Conservation (phyloP, 2,888 invertebrate genomes). For the Smittia aterrima region DNA sequence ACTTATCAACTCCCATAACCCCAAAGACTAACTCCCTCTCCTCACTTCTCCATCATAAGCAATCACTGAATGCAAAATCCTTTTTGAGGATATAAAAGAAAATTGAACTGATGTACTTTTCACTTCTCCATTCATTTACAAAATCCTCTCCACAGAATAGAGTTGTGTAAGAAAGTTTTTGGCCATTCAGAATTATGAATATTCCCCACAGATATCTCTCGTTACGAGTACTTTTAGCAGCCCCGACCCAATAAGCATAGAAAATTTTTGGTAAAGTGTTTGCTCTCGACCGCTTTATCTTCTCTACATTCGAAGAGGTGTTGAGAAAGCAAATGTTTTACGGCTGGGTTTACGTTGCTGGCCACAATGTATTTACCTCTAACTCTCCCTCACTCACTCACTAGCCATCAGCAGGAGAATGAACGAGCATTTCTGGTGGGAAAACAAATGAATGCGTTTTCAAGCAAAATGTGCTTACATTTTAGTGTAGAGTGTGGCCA, state of each 20-base stretch:
- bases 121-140: not conserved
- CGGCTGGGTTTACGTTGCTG: too few relatives aligned
- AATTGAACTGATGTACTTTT: slow-evolving; percentile 7
- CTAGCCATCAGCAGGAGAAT: not conserved
- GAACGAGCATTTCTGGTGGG: not conserved
- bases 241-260: too few relatives aligned
- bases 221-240: not conserved
- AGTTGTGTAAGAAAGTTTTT: slow-evolving; percentile 11
- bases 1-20: slow-evolving; percentile 23
- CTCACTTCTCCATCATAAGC: not conserved
- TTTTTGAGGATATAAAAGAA: slow-evolving; percentile 6
- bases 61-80: not conserved
- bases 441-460: not conserved
- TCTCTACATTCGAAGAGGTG: too few relatives aligned
- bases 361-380: not conserved
- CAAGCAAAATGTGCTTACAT: not conserved
- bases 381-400: not conserved
- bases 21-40: not conserved
- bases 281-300: too few relatives aligned
- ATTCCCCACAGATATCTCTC: slow-evolving; percentile 24
- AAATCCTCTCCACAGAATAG: not conserved
- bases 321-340: too few relatives aligned
- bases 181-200: slow-evolving; percentile 35
- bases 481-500: not conserved
- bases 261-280: too few relatives aligned